phyloP scores from a whole-genome alignment of 1,140 invertebrate genomes.

The Apis florea region DNA sequence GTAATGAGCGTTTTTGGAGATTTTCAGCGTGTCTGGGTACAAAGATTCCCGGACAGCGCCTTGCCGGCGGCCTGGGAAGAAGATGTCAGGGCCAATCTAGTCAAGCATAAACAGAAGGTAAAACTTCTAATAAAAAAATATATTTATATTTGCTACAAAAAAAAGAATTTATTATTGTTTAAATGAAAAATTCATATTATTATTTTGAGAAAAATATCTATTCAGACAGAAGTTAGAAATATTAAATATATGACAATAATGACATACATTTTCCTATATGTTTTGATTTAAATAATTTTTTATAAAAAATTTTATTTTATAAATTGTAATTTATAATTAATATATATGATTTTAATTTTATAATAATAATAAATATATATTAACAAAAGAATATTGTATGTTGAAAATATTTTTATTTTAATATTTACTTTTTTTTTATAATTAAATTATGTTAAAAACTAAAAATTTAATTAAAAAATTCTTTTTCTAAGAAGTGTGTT shows the following conservation, averaged over 20 bases:
- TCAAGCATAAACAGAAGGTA: conserved; percentile 91
- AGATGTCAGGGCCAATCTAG: conserved; percentile 92
- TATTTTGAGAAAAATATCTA: neutral
- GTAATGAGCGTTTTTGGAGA: conserved; percentile 92
- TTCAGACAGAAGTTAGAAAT: too few species aligned
- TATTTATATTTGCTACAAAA: neutral
- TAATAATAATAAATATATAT: neutral
- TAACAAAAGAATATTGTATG: neutral
- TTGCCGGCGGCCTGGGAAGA: conserved; percentile 94
- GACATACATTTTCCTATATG: neutral
- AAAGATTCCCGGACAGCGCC: conserved; percentile 93
- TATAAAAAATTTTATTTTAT: neutral
- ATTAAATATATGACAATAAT: neutral
- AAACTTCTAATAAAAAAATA: neutral
- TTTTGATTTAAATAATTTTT: conserved; percentile 6
- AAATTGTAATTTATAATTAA: neutral
- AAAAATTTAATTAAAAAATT: neutral
- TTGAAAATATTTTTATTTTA: neutral
- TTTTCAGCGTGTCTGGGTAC: conserved; percentile 92
- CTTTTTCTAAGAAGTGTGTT: neutral
- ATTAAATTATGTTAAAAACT: neutral
- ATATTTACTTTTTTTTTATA: neutral
- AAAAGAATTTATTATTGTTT: neutral
- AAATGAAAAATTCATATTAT: neutral
- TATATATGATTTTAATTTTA: neutral